Conservation (phyloP, 2,888 invertebrate species). For the Lumbricus terrestris region DNA sequence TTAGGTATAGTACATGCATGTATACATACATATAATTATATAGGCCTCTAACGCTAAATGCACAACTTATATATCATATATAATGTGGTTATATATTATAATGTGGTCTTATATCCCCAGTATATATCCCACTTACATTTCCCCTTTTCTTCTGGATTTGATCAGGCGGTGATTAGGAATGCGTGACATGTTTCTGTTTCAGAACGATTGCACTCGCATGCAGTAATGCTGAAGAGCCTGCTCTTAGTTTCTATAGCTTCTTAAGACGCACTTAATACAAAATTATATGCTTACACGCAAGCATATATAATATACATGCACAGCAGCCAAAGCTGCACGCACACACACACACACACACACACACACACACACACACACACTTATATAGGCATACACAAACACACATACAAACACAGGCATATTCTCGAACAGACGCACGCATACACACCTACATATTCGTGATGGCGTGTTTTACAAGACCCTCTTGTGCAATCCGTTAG, state of each 20-base stretch:
- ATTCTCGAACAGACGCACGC: conserved; percentile 7
- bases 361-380: no score
- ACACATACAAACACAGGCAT: background rate
- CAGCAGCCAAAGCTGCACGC: background rate
- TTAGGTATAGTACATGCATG: no score
- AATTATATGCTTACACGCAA: background rate
- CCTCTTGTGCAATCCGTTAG: background rate
- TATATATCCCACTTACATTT: background rate
- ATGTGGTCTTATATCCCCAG: background rate
- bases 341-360: no score
- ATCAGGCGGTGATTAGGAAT: no score
- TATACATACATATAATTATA: no score
- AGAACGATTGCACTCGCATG: background rate
- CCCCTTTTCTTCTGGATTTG: background rate
- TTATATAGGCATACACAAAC: no score
- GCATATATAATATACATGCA: no score
- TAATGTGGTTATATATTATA: no score
- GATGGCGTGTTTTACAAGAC: background rate
- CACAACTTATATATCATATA: no score
- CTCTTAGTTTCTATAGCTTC: background rate
- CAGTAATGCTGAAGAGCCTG: background rate
- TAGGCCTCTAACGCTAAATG: no score
- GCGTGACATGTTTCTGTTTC: background rate
- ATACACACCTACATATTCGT: background rate
- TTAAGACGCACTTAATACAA: background rate